phyloP scores from a whole-genome alignment of 2,797 vertebrate species.

The Epinephelus coioides region DNA sequence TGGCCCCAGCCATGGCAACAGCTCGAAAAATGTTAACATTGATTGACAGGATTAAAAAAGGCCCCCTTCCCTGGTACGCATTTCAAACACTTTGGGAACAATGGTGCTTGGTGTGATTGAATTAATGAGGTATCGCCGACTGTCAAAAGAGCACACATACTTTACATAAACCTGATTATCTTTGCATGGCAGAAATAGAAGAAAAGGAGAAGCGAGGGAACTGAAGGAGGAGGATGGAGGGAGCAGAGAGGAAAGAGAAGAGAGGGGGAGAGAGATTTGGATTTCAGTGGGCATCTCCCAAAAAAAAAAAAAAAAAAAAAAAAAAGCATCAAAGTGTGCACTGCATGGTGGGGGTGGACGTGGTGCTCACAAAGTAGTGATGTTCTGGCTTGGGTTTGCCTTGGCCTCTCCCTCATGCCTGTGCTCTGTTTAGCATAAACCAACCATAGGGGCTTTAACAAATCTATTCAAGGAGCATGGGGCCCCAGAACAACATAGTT shows the following conservation, averaged over 20 bases:
- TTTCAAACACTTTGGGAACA: conserved; percentile 99
- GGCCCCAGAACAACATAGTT: conserved; percentile 88
- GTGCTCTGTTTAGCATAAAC: conserved; percentile 92
- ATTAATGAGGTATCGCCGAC: conserved; percentile 99
- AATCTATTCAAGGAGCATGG: conserved; percentile 93
- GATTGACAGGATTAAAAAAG: conserved; percentile 99
- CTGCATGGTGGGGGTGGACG: conserved; percentile 68
- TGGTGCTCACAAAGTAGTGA: conserved; percentile 83
- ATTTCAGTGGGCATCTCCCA: conserved; percentile 90
- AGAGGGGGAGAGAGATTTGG: conserved; percentile 78
- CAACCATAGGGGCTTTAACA: conserved; percentile 94
- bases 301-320: conserved; percentile 48
- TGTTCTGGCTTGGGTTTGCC: conserved; percentile 88
- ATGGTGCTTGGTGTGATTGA: conserved; percentile 99
- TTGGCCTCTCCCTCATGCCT: conserved; percentile 87
- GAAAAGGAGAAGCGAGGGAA: conserved; percentile 85
- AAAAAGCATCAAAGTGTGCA: conserved; percentile 88
- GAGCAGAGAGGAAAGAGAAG: conserved; percentile 71
- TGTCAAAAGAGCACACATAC: conserved; percentile 99
- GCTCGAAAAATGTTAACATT: conserved; percentile 99
- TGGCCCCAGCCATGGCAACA: conserved; percentile 99
- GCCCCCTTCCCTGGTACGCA: conserved; percentile 94
- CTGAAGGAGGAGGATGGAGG: conserved; percentile 77
- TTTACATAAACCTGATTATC: conserved; percentile 99
- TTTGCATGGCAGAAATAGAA: conserved; percentile 98